These are phyloP conservation scores for Lochmaea capreae DNA, from an alignment of 2,888 invertebrate species.

Conservation along the genomic window DNA sequence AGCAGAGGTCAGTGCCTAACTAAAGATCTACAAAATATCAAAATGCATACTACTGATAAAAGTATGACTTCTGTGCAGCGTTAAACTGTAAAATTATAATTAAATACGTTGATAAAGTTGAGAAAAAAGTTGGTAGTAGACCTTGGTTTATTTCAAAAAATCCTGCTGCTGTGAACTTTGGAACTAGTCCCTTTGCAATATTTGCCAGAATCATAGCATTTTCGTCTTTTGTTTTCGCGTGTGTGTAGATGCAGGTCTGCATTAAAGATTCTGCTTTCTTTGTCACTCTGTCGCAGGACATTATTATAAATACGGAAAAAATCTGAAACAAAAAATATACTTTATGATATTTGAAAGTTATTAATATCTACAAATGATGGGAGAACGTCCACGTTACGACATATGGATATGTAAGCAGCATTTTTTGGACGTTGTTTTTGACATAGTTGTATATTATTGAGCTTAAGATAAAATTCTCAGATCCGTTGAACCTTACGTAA, in stretches of 20 bases:
- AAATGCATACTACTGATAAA: neutral
- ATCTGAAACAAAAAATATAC: neutral
- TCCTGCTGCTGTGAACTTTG: constrained; percentile 10
- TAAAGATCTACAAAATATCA: too few species aligned
- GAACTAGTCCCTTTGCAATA: neutral
- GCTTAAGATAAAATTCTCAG: too few species aligned
- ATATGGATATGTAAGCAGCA: too few species aligned
- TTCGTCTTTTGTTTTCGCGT: neutral
- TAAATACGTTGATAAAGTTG: neutral
- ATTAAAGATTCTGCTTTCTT: neutral
- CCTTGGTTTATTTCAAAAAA: constrained; percentile 5
- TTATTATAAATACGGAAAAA: neutral
- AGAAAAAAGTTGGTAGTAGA: neutral
- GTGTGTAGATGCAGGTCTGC: neutral
- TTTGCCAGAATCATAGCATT: neutral
- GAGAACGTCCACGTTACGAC: too few species aligned
- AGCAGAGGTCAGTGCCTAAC: too few species aligned
- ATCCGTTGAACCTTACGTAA: too few species aligned
- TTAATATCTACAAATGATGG: too few species aligned
- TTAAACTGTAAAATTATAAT: constrained; percentile 11
- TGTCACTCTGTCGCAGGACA: too few species aligned
- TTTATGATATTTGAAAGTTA: too few species aligned
- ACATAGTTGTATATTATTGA: too few species aligned
- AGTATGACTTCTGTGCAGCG: neutral
- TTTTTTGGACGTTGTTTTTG: too few species aligned